Evolutionary conservation across 2,888 invertebrate species (phyloP), one percentile per base, ranked within the genome.

Genomic region (Hoplodrina blanda): DNA sequence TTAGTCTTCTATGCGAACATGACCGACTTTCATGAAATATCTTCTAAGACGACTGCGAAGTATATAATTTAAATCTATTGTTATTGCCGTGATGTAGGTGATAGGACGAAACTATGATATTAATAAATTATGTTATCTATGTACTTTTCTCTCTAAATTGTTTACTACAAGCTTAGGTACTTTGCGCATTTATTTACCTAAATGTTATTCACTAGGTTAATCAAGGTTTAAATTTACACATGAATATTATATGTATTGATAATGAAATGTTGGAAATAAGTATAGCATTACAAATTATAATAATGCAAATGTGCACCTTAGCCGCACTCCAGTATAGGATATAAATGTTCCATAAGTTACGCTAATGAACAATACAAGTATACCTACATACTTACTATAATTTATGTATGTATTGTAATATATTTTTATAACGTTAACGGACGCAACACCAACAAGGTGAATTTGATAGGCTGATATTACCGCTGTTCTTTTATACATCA

Each of bases 261-360:
- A 57, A 70, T 70, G 19, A 81, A 78, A 81, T 81, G 78, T 78
- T 78, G 78, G 78, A 78, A 71, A 71, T 67, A 71, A 71, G 62
- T 54, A 57, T 57, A 70, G 17, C 70, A 61, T 57, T 62, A 57
- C 41, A 59, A 63, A 74, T 57, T 66, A 57, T 60, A 20, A 55
- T 63, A 53, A 62, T 60, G 55, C 55, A 69, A 63, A 60, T 57
- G 25, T 61, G 75, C 60, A 74, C 65, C 49, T 46, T 76, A 67
- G 71, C 57, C 61, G 73, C 69, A 69, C 73, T 72, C 62, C 71
- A 57, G 53, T 55, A 13, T 55, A 61, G 37, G 46, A 41, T 57
- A 25, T 49, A n/a, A 61, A 50, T 15, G 25, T 63, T 80, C 25
- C 44, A n/a, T 63, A 61, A 56, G 52, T 44, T 60, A 60, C 62